phyloP scores from a whole-genome alignment of 2,888 invertebrate species.

The Chaetogeoica ovagalla region DNA sequence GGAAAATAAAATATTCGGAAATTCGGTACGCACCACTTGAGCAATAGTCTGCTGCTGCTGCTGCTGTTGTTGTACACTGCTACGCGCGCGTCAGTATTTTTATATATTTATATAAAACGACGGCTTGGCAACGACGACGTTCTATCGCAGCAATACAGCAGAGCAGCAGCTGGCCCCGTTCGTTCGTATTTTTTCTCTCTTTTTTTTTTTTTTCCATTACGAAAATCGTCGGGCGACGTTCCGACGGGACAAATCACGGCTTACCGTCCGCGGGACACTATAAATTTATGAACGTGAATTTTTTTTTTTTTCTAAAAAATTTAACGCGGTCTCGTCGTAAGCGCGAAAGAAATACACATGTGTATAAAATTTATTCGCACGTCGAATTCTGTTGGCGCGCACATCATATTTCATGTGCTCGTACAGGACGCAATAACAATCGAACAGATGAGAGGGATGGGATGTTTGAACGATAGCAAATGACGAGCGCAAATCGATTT shows the following conservation, averaged over 20 bases:
- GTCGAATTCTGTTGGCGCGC: background rate
- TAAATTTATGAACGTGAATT: too few relatives aligned
- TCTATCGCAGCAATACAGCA: too few relatives aligned
- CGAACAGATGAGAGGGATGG: background rate
- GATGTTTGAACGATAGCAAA: conserved; percentile 12
- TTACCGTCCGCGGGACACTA: too few relatives aligned
- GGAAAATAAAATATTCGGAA: conserved; percentile 37
- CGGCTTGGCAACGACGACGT: too few relatives aligned
- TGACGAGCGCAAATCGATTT: conserved; percentile 2
- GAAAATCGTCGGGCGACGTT: background rate
- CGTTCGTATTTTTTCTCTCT: too few relatives aligned
- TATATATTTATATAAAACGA: background rate
- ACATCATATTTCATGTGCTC: background rate
- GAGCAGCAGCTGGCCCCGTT: too few relatives aligned
- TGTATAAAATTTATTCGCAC: background rate
- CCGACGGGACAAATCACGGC: background rate
- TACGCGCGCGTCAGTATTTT: conserved; percentile 17
- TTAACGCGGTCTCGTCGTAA: too few relatives aligned
- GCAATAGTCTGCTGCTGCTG: too few relatives aligned
- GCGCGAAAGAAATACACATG: too few relatives aligned
- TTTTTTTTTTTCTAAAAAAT: too few relatives aligned
- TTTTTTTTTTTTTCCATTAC: too few relatives aligned
- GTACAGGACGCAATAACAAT: background rate
- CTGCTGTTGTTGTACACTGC: background rate
- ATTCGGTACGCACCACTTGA: conserved; percentile 52